phyloP scores from a whole-genome alignment of 2,888 invertebrate genomes.

The Pseudococcus jackbeardsleyi region DNA sequence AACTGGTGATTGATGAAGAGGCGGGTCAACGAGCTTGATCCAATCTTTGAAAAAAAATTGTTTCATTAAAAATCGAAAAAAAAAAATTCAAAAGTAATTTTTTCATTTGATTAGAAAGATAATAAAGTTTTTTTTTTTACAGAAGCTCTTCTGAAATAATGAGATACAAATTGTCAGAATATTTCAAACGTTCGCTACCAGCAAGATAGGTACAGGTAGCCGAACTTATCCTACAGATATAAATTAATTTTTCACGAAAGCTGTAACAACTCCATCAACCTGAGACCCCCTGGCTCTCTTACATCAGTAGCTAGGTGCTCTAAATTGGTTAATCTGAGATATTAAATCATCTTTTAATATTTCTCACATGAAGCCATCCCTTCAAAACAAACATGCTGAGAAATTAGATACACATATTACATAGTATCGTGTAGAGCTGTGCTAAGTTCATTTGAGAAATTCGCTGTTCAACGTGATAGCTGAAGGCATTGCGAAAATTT shows the following conservation, averaged over 20 bases:
- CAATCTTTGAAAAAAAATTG: not conserved
- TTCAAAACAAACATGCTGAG: conserved; percentile 28
- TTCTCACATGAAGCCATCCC: conserved; percentile 9
- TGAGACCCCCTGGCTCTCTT: conserved; percentile 16
- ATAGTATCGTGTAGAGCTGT: not conserved
- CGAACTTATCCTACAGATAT: not conserved
- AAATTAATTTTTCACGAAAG: conserved; percentile 9
- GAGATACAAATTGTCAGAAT: not conserved
- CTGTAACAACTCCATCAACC: not conserved
- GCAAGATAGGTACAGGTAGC: not conserved
- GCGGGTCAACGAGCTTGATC: not conserved
- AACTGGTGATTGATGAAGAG: not conserved
- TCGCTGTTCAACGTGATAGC: conserved; percentile 32
- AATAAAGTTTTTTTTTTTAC: not conserved
- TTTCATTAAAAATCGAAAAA: no score
- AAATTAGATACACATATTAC: conserved; percentile 7
- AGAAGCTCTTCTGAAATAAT: not conserved
- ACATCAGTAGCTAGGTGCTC: not conserved
- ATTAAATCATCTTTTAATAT: conserved; percentile 28
- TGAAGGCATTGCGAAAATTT: conserved; percentile 26
- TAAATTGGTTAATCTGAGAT: not conserved
- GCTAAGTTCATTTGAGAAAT: conserved; percentile 26
- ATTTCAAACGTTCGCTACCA: not conserved
- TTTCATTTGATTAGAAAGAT: not conserved
- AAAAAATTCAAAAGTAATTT: not conserved